Evolutionary conservation across 2,888 invertebrate genomes (phyloP).

Genomic region (Drosophila eohydei): DNA sequence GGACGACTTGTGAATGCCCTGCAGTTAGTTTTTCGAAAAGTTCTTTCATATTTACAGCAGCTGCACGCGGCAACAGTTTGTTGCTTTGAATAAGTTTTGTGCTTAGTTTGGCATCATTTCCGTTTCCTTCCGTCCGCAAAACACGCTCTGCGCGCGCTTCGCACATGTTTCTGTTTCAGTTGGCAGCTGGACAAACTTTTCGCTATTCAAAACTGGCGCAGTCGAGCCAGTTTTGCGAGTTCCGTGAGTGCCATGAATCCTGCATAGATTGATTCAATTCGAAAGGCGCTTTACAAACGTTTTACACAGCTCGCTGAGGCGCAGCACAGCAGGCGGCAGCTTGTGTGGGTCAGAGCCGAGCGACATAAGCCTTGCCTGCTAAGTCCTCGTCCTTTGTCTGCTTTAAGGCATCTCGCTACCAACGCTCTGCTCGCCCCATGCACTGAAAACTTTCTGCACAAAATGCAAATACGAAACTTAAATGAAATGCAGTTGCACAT

Average conservation of each 20-base stretch:
- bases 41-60: not conserved
- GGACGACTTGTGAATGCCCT: not conserved
- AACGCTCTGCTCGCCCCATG: not conserved
- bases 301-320: conserved; percentile 31
- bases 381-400: conserved; percentile 20
- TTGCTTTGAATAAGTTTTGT: conserved; percentile 12
- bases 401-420: conserved; percentile 26
- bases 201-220: conserved; percentile 11
- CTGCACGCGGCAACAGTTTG: conserved; percentile 15
- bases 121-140: conserved; percentile 15
- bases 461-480: conserved; percentile 73
- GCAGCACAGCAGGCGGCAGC: conserved; percentile 8
- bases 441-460: conserved; percentile 38
- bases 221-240: not conserved
- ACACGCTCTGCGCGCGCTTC: not conserved
- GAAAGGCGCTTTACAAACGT: conserved; percentile 44
- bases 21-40: not conserved
- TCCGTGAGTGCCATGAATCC: conserved; percentile 3
- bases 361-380: conserved; percentile 25
- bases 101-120: conserved; percentile 16
- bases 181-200: conserved; percentile 27
- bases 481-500: conserved; percentile 70
- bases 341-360: conserved; percentile 20
- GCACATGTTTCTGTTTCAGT: conserved; percentile 3
- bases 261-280: conserved; percentile 48